Conservation (phyloP, 2,888 invertebrate genomes). For the Noctua janthina region DNA sequence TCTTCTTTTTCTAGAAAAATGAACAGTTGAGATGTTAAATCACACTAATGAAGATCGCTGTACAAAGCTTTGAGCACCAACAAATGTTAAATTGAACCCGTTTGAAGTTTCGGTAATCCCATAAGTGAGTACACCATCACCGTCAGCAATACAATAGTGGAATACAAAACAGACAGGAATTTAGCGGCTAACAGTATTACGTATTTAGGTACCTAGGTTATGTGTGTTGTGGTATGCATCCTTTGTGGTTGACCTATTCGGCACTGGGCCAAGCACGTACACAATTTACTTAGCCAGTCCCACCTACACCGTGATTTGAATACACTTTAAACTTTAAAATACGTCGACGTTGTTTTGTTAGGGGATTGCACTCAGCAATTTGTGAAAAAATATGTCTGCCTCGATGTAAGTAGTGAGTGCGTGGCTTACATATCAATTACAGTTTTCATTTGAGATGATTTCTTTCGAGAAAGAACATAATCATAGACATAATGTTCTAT, state of each 20-base stretch:
- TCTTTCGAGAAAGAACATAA: background rate
- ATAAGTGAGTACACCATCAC: slow-evolving; percentile 28
- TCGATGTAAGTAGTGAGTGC: slow-evolving; percentile 15
- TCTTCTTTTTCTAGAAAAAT: background rate
- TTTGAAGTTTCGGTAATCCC: slow-evolving; percentile 31
- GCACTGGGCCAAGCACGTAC: slow-evolving; percentile 88
- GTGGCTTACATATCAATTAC: slow-evolving; percentile 12
- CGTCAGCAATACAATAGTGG: slow-evolving; percentile 51
- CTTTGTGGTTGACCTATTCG: slow-evolving; percentile 83
- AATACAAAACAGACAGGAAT: slow-evolving; percentile 62
- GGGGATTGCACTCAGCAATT: slow-evolving; percentile 56
- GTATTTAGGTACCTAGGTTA: slow-evolving; percentile 62
- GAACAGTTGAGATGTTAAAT: background rate
- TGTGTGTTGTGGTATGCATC: slow-evolving; percentile 73
- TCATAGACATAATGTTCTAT: too few species aligned
- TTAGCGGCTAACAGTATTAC: slow-evolving; percentile 65
- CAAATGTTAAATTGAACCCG: slow-evolving; percentile 16
- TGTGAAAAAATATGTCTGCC: slow-evolving; percentile 48
- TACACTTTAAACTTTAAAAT: slow-evolving; percentile 80
- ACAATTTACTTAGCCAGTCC: slow-evolving; percentile 88
- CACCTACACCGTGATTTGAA: slow-evolving; percentile 84
- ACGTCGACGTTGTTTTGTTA: slow-evolving; percentile 62
- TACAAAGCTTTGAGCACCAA: background rate
- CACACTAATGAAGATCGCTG: background rate
- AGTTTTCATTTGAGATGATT: background rate